A percentile compares a stretch with the other conserved stretches of the same genome.
Conservation (phyloP, 2,888 invertebrate genomes). For the Plebejus anna region DNA sequence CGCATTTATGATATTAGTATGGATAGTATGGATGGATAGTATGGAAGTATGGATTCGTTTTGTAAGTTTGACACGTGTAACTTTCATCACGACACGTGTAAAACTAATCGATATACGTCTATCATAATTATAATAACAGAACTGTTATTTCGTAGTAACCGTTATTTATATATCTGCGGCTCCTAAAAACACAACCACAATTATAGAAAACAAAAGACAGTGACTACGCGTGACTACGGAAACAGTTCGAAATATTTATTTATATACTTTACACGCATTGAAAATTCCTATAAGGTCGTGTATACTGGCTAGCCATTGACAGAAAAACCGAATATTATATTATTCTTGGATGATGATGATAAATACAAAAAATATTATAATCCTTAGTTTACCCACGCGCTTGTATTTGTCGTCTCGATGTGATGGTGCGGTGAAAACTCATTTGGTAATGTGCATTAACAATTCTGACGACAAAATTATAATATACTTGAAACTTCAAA, state of each 20-base stretch:
- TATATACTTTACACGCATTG: too few species aligned
- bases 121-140: too few species aligned
- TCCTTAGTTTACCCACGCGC: not conserved
- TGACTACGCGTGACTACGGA: too few species aligned
- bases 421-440: not conserved
- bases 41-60: not conserved
- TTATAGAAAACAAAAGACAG: too few species aligned
- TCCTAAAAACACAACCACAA: too few species aligned
- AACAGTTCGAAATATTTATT: too few species aligned
- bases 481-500: not conserved
- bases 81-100: not conserved
- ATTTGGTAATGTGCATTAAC: not conserved
- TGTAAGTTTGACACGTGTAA: not conserved
- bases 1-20: too few species aligned
- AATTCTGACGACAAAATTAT: constrained; percentile 1
- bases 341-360: not conserved
- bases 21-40: too few species aligned
- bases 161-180: too few species aligned
- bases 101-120: not conserved
- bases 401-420: not conserved
- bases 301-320: too few species aligned
- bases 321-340: not conserved
- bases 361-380: not conserved
- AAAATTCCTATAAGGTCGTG: too few species aligned
- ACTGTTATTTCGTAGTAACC: too few species aligned